phyloP scores from a whole-genome alignment of 2,797 vertebrate genomes.

The Onychomys torridus region DNA sequence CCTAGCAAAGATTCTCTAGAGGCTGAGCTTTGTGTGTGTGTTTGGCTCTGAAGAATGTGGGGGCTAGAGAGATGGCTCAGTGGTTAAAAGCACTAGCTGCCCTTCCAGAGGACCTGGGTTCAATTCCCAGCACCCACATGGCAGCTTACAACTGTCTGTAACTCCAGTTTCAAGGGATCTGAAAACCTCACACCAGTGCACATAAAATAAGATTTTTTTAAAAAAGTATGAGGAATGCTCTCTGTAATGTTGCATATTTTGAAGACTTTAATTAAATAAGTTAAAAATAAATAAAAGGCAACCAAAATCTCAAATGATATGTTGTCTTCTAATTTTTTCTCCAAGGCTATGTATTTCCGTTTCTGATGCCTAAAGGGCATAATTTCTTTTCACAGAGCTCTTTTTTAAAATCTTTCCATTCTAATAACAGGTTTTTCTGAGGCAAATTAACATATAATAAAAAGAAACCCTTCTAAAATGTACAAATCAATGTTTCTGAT shows the following conservation, averaged over 20 bases:
- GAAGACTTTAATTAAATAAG: background rate
- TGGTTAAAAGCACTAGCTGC: background rate
- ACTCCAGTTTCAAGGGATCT: background rate
- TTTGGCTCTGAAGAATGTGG: background rate
- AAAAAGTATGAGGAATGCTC: background rate
- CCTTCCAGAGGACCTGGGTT: background rate
- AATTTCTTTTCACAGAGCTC: slow-evolving; percentile 2
- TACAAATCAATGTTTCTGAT: slow-evolving; percentile 54
- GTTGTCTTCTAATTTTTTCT: slow-evolving; percentile 28
- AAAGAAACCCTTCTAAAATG: background rate
- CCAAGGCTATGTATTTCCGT: background rate
- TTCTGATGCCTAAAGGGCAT: slow-evolving; percentile 2
- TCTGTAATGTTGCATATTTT: background rate
- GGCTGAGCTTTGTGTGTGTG: background rate
- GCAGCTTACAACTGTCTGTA: background rate
- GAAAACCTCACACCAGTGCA: background rate
- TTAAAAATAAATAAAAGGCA: slow-evolving; percentile 28
- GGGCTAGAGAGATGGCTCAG: background rate
- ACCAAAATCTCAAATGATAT: background rate
- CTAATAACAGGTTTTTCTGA: slow-evolving; percentile 27
- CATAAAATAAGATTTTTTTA: background rate
- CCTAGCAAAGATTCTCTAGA: background rate
- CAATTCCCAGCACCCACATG: background rate
- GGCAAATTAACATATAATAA: slow-evolving; percentile 59
- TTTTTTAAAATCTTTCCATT: slow-evolving; percentile 39